Evolutionary conservation across 2,888 invertebrate genomes (phyloP).

Genomic region (Odontocerum albicorne): DNA sequence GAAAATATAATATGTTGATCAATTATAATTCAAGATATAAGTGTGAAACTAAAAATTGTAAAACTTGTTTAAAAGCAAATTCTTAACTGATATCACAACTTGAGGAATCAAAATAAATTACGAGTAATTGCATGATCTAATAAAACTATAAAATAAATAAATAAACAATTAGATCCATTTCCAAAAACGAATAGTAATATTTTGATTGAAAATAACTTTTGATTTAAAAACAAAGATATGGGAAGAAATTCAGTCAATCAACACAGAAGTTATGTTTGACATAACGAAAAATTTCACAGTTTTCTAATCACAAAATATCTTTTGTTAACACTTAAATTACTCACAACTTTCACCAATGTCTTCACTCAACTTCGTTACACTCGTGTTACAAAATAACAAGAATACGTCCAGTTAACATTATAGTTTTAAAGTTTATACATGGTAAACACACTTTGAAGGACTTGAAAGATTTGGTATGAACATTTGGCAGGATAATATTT

Average conservation of each 20-base stretch:
- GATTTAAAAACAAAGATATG: not conserved
- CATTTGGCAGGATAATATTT: constrained; percentile 26
- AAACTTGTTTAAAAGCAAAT: too few relatives aligned
- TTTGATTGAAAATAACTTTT: too few relatives aligned
- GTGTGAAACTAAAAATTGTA: too few relatives aligned
- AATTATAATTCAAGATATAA: too few relatives aligned
- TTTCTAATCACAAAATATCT: not conserved
- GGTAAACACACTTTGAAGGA: not conserved
- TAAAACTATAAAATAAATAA: too few relatives aligned
- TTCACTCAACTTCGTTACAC: not conserved
- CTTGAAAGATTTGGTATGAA: constrained; percentile 20
- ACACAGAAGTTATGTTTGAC: not conserved
- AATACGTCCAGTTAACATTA: not conserved
- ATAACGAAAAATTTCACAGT: not conserved
- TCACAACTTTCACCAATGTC: not conserved
- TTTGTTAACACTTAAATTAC: not conserved
- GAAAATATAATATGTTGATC: too few relatives aligned
- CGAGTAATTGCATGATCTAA: too few relatives aligned
- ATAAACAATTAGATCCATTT: too few relatives aligned
- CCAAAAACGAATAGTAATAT: too few relatives aligned
- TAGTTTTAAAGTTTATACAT: not conserved
- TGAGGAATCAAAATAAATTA: too few relatives aligned
- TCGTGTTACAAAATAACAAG: too few relatives aligned
- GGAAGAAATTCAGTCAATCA: not conserved
- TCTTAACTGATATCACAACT: too few relatives aligned